Conservation (phyloP, 2,797 vertebrate species). For the Stomatorhinus walkeri region DNA sequence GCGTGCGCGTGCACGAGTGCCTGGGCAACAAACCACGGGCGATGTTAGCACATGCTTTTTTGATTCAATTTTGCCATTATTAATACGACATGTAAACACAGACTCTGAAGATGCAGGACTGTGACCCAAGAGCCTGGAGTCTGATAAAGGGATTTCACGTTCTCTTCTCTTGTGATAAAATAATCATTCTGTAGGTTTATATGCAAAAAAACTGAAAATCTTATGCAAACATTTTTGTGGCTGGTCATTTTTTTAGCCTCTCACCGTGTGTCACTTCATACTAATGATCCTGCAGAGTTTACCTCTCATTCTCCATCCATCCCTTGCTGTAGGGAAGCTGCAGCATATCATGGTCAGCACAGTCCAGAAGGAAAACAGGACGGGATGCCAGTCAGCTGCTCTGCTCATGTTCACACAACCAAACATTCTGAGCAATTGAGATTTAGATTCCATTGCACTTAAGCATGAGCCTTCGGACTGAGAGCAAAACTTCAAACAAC, state of each 20-base stretch:
- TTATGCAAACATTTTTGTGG: background rate
- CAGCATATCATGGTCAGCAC: background rate
- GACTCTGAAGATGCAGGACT: background rate
- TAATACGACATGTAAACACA: background rate
- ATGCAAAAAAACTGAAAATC: background rate
- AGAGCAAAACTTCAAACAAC: background rate
- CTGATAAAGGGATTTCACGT: background rate
- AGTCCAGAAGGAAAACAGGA: background rate
- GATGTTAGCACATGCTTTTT: background rate
- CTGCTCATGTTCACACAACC: background rate
- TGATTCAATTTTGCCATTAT: background rate
- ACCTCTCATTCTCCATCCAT: background rate
- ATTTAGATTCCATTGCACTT: background rate
- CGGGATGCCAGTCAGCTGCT: background rate
- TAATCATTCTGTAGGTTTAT: background rate
- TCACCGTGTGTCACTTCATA: background rate
- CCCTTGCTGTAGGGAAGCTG: background rate
- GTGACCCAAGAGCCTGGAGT: background rate
- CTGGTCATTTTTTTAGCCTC: background rate
- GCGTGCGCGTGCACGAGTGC: background rate
- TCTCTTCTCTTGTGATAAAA: background rate
- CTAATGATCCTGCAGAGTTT: background rate
- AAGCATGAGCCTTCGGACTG: background rate
- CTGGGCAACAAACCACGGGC: background rate
- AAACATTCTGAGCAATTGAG: background rate